Evolutionary conservation across 2,797 vertebrate species (phyloP).

Genomic region (Staurois parvus): DNA sequence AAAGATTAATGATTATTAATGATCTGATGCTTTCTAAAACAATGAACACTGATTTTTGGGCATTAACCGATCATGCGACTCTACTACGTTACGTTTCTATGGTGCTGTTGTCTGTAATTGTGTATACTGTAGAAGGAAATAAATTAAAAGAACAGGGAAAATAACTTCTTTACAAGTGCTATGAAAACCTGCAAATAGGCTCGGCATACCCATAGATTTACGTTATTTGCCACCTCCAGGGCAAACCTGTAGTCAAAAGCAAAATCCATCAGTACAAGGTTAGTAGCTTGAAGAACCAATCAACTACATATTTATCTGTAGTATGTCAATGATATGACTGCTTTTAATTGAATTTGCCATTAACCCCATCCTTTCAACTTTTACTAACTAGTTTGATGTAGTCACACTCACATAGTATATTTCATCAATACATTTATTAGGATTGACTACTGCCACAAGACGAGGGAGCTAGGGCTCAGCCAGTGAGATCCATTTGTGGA

Average conservation of each 20-base stretch:
- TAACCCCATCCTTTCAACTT: too few relatives aligned
- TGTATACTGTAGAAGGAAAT: slow-evolving; percentile 42
- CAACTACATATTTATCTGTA: background rate
- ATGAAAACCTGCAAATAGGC: background rate
- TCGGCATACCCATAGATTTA: background rate
- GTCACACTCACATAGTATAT: too few relatives aligned
- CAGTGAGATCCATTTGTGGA: background rate
- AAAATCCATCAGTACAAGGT: background rate
- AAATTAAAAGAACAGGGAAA: slow-evolving; percentile 2
- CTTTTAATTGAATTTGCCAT: too few relatives aligned
- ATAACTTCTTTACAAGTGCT: background rate
- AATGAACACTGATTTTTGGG: slow-evolving; percentile 75
- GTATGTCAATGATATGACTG: background rate
- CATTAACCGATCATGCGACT: slow-evolving; percentile 77
- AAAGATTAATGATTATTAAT: too few relatives aligned
- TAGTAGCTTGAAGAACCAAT: background rate
- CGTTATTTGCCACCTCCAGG: background rate
- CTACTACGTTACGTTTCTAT: slow-evolving; percentile 52
- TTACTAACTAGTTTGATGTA: too few relatives aligned
- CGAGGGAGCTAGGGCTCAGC: background rate
- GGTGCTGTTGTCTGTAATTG: slow-evolving; percentile 55
- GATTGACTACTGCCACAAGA: too few relatives aligned
- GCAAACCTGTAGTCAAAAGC: background rate
- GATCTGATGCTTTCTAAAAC: slow-evolving; percentile 73
- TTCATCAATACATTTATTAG: background rate